phyloP scores from a whole-genome alignment of 2,113 vertebrate species.

The Etia nguti region DNA sequence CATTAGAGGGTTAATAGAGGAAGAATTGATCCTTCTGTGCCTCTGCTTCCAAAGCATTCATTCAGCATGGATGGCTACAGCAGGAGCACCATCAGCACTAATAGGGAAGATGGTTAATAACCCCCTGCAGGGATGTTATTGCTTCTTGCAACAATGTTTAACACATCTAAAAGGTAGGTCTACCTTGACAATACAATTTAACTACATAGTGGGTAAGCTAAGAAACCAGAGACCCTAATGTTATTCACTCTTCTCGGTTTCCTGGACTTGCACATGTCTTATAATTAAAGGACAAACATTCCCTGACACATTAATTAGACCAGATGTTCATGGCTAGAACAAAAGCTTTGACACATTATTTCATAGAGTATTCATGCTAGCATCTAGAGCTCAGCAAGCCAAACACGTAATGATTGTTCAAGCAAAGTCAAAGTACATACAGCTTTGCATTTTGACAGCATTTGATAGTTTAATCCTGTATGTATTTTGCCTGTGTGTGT shows the following conservation, averaged over 20 bases:
- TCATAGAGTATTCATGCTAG: neutral
- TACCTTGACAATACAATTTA: conserved; percentile 17
- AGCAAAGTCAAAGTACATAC: neutral
- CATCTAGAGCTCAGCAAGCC: neutral
- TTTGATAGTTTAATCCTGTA: neutral
- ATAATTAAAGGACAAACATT: conserved; percentile 8
- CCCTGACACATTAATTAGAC: neutral
- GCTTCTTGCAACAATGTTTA: conserved; percentile 43
- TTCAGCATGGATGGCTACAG: conserved; percentile 35
- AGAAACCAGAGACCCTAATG: neutral
- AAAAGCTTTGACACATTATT: neutral
- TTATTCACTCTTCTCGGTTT: neutral
- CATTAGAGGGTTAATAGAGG: conserved; percentile 15
- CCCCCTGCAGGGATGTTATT: conserved; percentile 36
- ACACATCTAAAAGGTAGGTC: conserved; percentile 29
- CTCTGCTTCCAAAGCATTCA: neutral
- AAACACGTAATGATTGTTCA: neutral
- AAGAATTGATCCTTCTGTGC: conserved; percentile 19
- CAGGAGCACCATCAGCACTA: conserved; percentile 38
- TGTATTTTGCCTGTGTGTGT: neutral
- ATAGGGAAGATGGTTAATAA: conserved; percentile 49
- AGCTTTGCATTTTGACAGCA: conserved; percentile 5
- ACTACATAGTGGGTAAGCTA: neutral
- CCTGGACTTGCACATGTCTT: neutral
- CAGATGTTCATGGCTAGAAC: neutral